Conservation (phyloP, 92 coral and sea anemone genomes). For the Phenganax marumi region DNA sequence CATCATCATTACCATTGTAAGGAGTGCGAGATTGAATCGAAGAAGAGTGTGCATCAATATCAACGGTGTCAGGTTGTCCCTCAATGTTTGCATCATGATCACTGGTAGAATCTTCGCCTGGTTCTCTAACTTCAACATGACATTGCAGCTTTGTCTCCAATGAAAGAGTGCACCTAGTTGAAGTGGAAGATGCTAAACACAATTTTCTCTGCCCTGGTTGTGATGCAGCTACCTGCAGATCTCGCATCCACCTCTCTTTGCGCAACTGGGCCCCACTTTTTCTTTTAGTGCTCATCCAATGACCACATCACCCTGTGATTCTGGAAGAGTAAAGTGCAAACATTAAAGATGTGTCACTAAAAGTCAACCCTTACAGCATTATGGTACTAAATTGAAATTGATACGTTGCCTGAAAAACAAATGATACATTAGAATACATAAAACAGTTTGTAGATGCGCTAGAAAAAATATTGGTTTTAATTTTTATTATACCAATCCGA, state of each 20-base stretch:
- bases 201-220: conserved; percentile 14
- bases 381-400: no score
- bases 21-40: neutral
- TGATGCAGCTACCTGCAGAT: neutral
- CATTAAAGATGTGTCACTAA: no score
- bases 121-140: neutral
- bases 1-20: no score
- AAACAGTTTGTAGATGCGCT: no score
- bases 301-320: neutral
- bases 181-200: neutral
- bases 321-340: no score
- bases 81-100: conserved; percentile 4
- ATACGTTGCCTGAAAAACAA: no score
- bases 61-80: neutral
- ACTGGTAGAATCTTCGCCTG: neutral
- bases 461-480: no score
- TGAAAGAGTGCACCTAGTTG: neutral
- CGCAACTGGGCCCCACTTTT: conserved; percentile 20
- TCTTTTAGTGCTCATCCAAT: neutral
- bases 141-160: conserved; percentile 9
- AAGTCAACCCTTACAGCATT: no score
- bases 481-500: no score
- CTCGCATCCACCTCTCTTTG: conserved; percentile 2
- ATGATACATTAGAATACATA: no score
- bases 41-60: neutral